These are phyloP conservation scores for Eurystomus glaucurus DNA, from an alignment of 2,797 vertebrate species.

Conservation along the genomic window DNA sequence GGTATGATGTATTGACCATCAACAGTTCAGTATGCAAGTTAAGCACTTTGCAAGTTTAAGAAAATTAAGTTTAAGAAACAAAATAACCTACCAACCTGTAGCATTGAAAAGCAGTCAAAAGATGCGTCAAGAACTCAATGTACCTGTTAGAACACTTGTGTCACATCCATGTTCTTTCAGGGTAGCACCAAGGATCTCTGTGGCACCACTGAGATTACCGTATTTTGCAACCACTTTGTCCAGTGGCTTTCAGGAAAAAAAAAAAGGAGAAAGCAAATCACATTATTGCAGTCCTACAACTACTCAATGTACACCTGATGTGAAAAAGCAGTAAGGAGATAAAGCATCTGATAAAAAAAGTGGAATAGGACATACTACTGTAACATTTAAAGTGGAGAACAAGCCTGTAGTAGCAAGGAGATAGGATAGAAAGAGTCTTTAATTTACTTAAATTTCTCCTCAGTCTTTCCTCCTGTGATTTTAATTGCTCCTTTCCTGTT, in stretches of 20 bases:
- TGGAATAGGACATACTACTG: neutral
- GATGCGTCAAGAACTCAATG: neutral
- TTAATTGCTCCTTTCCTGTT: neutral
- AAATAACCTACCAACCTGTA: neutral
- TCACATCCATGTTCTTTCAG: neutral
- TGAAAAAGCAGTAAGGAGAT: neutral
- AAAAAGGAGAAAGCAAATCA: neutral
- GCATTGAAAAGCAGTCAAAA: neutral
- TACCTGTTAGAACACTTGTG: neutral
- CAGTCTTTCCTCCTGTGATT: neutral
- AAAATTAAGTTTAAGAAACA: neutral
- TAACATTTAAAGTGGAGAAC: neutral
- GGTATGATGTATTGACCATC: neutral
- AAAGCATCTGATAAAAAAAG: neutral
- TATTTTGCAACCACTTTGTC: neutral
- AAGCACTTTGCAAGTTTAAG: neutral
- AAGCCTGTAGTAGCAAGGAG: neutral
- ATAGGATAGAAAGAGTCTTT: neutral
- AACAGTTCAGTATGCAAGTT: neutral
- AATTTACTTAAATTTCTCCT: neutral
- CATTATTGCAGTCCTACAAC: neutral
- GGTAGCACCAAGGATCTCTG: neutral
- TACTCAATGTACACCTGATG: neutral
- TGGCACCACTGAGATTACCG: neutral
- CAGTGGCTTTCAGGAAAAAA: neutral